phyloP scores from a whole-genome alignment of 2,797 vertebrate species.

The Schizopygopsis malacanthus region DNA sequence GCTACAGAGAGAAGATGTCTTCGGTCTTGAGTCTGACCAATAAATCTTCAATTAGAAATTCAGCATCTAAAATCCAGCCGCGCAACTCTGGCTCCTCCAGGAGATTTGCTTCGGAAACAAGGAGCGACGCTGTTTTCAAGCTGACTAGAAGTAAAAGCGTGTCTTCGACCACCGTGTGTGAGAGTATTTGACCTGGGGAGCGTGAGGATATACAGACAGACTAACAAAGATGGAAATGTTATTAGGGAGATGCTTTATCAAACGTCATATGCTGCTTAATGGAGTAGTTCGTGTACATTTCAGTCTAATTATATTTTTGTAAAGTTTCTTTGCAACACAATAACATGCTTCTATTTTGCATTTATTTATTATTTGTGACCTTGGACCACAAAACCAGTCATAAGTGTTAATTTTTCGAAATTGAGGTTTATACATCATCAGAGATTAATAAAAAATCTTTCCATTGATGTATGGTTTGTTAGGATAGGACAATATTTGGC shows the following conservation, averaged over 20 bases:
- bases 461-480: too few relatives aligned
- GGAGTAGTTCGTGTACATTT: not conserved
- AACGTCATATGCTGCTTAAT: not conserved
- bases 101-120: slow-evolving; percentile 34
- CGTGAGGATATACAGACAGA: not conserved
- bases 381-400: too few relatives aligned
- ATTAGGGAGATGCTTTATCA: not conserved
- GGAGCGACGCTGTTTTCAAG: slow-evolving; percentile 23
- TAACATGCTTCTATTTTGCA: not conserved
- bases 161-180: slow-evolving; percentile 63
- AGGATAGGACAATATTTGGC: too few relatives aligned
- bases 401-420: too few relatives aligned
- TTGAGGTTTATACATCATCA: too few relatives aligned
- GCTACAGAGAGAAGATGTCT: slow-evolving; percentile 70
- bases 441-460: too few relatives aligned
- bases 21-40: slow-evolving; percentile 64
- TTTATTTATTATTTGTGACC: slow-evolving; percentile 3
- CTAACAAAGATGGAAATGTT: not conserved
- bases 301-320: not conserved
- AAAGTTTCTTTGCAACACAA: not conserved
- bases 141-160: slow-evolving; percentile 60
- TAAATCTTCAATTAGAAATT: slow-evolving; percentile 30
- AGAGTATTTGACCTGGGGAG: slow-evolving; percentile 61
- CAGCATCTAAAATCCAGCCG: slow-evolving; percentile 44
- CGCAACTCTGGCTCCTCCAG: slow-evolving; percentile 51